These are phyloP conservation scores for Myotis findleyi DNA, from an alignment of 2,797 vertebrate species.

Conservation along the genomic window DNA sequence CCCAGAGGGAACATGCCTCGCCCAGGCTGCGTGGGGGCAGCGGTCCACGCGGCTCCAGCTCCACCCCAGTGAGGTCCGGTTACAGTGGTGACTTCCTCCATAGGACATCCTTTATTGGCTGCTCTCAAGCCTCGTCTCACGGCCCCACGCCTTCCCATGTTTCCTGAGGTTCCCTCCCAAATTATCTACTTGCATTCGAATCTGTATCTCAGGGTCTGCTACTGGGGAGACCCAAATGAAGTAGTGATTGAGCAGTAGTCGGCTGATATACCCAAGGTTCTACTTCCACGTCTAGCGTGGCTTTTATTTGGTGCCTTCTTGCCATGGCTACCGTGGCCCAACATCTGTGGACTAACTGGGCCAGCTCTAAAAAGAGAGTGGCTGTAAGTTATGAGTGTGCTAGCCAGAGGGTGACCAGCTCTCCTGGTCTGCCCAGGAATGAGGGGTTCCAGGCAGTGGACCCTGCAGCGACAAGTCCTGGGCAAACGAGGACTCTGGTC, in stretches of 20 bases:
- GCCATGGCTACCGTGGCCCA: not conserved
- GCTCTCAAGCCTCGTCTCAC: not conserved
- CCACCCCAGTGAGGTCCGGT: not conserved
- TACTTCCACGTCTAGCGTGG: not conserved
- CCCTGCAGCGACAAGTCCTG: not conserved
- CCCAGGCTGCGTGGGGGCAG: not conserved
- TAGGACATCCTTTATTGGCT: not conserved
- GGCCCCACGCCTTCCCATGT: not conserved
- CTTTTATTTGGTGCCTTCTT: not conserved
- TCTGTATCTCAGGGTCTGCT: not conserved
- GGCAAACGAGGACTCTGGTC: not conserved
- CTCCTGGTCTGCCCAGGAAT: not conserved
- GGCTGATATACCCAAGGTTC: not conserved
- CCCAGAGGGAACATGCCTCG: not conserved
- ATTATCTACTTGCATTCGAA: not conserved
- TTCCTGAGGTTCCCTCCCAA: not conserved
- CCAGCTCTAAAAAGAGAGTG: not conserved
- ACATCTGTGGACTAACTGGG: not conserved
- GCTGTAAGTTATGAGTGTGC: not conserved
- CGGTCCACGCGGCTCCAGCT: not conserved
- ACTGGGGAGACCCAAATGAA: not conserved
- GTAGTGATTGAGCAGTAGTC: not conserved
- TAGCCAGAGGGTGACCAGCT: not conserved
- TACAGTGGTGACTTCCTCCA: too few species aligned
- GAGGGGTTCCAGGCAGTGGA: not conserved